A percentile compares a stretch with the other conserved stretches of the same genome.
Evolutionary conservation across 2,888 invertebrate species (phyloP).

Genomic region (Lissocephala sabroskyi): DNA sequence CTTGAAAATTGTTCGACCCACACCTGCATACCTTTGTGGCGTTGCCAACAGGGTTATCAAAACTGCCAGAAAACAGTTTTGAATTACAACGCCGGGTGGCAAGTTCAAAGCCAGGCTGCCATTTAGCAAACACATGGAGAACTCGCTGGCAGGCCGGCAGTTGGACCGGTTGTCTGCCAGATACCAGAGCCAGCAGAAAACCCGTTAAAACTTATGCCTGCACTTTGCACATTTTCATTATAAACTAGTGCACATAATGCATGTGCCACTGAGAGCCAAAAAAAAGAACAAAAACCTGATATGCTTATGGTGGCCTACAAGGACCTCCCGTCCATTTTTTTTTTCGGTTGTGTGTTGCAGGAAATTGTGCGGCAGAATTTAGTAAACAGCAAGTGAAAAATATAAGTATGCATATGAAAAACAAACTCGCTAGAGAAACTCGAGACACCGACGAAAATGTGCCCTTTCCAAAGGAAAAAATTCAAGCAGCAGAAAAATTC

Average conservation of each 20-base stretch:
- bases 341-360: conserved; percentile 29
- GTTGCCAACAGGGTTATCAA: conserved; percentile 42
- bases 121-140: conserved; percentile 16
- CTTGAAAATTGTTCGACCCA: too few species aligned
- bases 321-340: too few species aligned
- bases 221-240: conserved; percentile 44
- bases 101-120: conserved; percentile 36
- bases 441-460: not conserved
- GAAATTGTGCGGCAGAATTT: conserved; percentile 38
- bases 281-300: too few species aligned
- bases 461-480: too few species aligned
- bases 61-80: conserved; percentile 42
- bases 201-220: conserved; percentile 50
- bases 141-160: not conserved
- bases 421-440: conserved; percentile 1
- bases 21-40: not conserved
- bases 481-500: not conserved
- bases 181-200: too few species aligned
- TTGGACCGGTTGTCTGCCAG: not conserved
- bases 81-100: conserved; percentile 57
- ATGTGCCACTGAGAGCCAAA: not conserved
- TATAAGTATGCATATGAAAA: not conserved
- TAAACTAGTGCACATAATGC: conserved; percentile 15
- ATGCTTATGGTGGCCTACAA: too few species aligned
- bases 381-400: conserved; percentile 19